phyloP scores from a whole-genome alignment of 2,113 vertebrate species.

The Gadus chalcogrammus region DNA sequence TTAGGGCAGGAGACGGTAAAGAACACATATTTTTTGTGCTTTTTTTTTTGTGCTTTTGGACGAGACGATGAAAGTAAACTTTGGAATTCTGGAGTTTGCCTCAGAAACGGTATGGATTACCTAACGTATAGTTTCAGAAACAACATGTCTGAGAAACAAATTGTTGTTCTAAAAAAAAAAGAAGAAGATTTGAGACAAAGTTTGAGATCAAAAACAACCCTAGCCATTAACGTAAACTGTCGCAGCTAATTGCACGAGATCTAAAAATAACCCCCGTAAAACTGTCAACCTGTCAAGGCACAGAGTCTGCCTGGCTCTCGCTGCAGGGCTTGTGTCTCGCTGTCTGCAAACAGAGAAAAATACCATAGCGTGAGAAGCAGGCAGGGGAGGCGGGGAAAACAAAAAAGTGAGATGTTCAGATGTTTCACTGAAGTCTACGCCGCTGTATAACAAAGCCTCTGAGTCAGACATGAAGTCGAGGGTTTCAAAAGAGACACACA shows the following conservation, averaged over 20 bases:
- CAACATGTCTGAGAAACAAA: not conserved
- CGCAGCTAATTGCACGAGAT: slow-evolving; percentile 34
- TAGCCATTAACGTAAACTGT: slow-evolving; percentile 56
- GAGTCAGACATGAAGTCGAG: slow-evolving; percentile 16
- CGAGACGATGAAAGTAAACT: too few species aligned
- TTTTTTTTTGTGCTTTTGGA: too few species aligned
- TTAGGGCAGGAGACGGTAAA: too few species aligned
- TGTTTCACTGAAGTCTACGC: slow-evolving; percentile 42
- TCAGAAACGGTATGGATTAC: too few species aligned
- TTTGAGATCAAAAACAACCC: too few species aligned
- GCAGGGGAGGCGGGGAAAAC: slow-evolving; percentile 30
- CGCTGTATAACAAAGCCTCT: slow-evolving; percentile 12
- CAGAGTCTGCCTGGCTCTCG: slow-evolving; percentile 24
- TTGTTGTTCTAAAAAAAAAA: not conserved
- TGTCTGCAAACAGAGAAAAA: slow-evolving; percentile 25
- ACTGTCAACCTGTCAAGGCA: slow-evolving; percentile 29
- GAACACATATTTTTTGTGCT: too few species aligned
- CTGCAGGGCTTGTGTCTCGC: slow-evolving; percentile 16
- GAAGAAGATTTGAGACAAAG: not conserved
- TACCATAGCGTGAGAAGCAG: too few species aligned
- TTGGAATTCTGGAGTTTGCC: too few species aligned
- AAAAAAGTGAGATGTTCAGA: slow-evolving; percentile 44
- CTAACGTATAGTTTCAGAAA: too few species aligned
- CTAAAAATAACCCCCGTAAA: slow-evolving; percentile 50
- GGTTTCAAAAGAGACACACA: slow-evolving; percentile 38